Conservation (phyloP, 2,888 invertebrate species). For the Drosophila austrosaltans region DNA sequence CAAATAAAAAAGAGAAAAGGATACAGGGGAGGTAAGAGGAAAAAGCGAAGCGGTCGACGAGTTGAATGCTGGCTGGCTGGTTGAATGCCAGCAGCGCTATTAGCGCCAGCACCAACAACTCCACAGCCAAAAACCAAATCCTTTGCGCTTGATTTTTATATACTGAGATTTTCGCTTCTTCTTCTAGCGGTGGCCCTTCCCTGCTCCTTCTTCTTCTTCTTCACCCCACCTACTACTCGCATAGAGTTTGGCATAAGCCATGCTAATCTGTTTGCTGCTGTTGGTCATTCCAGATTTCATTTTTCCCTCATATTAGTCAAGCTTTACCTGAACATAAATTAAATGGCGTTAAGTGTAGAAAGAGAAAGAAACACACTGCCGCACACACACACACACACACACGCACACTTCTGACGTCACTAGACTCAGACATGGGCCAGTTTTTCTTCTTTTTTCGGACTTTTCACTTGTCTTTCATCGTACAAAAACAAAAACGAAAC, state of each 20-base stretch:
- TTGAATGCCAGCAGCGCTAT: slow-evolving; percentile 66
- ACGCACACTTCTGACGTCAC: slow-evolving; percentile 56
- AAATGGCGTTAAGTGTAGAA: background rate
- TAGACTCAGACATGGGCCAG: slow-evolving; percentile 40
- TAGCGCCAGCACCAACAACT: slow-evolving; percentile 55
- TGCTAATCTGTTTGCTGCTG: slow-evolving; percentile 72
- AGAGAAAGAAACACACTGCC: background rate
- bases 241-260: slow-evolving; percentile 53
- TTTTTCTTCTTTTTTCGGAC: slow-evolving; percentile 30
- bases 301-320: slow-evolving; percentile 53
- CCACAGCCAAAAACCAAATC: slow-evolving; percentile 44
- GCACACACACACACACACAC: background rate
- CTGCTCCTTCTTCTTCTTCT: slow-evolving; percentile 26
- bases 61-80: slow-evolving; percentile 31
- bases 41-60: slow-evolving; percentile 9
- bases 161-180: slow-evolving; percentile 53
- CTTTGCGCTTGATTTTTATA: slow-evolving; percentile 59
- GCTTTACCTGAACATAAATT: slow-evolving; percentile 56
- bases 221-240: no score
- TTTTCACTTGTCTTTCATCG: slow-evolving; percentile 63
- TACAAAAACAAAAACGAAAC: slow-evolving; percentile 37
- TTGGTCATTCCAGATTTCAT: slow-evolving; percentile 49
- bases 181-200: background rate
- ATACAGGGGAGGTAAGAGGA: slow-evolving; percentile 3
- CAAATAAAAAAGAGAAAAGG: slow-evolving; percentile 22